Conservation (phyloP, 2,888 invertebrate genomes). For the Lasioglossum figueresi region DNA sequence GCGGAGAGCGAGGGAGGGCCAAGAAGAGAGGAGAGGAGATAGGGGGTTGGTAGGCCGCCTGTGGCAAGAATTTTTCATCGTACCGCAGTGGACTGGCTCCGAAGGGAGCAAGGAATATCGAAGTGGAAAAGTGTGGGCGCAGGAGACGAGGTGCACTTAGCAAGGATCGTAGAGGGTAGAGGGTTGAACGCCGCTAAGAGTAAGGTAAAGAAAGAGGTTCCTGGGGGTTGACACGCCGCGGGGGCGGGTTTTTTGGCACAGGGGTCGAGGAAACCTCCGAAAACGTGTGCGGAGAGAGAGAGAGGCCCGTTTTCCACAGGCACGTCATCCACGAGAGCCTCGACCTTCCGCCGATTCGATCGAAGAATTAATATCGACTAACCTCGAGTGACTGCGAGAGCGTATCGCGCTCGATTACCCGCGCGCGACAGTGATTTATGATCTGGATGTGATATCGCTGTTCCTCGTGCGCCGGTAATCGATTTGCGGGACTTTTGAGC, state of each 20-base stretch:
- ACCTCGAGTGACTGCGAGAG: slow-evolving; percentile 71
- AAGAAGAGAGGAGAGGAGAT: not conserved
- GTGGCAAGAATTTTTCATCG: slow-evolving; percentile 72
- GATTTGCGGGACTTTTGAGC: slow-evolving; percentile 69
- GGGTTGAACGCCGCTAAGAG: slow-evolving; percentile 57
- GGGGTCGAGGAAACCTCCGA: slow-evolving; percentile 56
- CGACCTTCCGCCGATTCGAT: slow-evolving; percentile 46
- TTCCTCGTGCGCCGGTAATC: slow-evolving; percentile 67
- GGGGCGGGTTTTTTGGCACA: slow-evolving; percentile 33
- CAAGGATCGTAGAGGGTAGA: slow-evolving; percentile 59
- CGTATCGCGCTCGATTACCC: slow-evolving; percentile 78
- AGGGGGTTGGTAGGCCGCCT: slow-evolving; percentile 34
- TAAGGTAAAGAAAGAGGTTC: slow-evolving; percentile 55
- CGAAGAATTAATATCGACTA: slow-evolving; percentile 81
- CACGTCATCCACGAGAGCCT: slow-evolving; percentile 56
- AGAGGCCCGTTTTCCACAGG: slow-evolving; percentile 68
- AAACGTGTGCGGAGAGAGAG: slow-evolving; percentile 67
- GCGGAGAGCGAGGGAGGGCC: not conserved
- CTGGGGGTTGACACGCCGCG: slow-evolving; percentile 43
- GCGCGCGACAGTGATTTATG: slow-evolving; percentile 81
- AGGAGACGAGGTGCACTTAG: slow-evolving; percentile 76
- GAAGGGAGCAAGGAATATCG: slow-evolving; percentile 55
- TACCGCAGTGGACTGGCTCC: slow-evolving; percentile 30
- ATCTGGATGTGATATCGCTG: slow-evolving; percentile 71
- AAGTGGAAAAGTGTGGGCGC: slow-evolving; percentile 64